phyloP scores from a whole-genome alignment of 2,888 invertebrate genomes.

The Drosophila subsilvestris region DNA sequence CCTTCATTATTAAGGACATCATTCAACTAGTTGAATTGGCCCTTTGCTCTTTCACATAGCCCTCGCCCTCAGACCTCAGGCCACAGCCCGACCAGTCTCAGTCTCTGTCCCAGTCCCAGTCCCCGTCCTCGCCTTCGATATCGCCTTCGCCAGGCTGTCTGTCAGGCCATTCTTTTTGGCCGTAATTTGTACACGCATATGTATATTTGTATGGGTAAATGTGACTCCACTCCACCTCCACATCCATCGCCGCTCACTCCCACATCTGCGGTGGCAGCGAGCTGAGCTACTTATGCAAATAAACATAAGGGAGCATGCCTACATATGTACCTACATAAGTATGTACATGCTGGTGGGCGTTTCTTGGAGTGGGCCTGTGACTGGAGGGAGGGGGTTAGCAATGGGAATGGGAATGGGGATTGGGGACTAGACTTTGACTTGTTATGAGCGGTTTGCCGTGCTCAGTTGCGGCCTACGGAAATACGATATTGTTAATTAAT shows the following conservation, averaged over 20 bases:
- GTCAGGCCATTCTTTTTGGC: constrained; percentile 50
- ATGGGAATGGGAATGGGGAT: background rate
- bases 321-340: constrained; percentile 17
- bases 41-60: constrained; percentile 21
- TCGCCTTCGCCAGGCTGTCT: constrained; percentile 24
- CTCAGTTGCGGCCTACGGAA: constrained; percentile 59
- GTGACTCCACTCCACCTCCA: constrained; percentile 1
- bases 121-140: background rate
- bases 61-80: background rate
- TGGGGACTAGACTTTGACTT: constrained; percentile 42
- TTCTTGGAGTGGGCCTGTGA: constrained; percentile 1
- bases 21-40: constrained; percentile 74
- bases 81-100: background rate
- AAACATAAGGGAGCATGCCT: constrained; percentile 57
- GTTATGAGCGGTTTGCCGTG: constrained; percentile 42
- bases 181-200: constrained; percentile 66
- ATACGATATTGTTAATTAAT: constrained; percentile 76
- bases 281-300: constrained; percentile 75
- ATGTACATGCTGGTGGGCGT: constrained; percentile 49
- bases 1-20: constrained; percentile 75
- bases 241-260: background rate
- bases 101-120: too few species aligned
- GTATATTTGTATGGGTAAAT: constrained; percentile 22
- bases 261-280: constrained; percentile 18
- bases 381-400: background rate